These are phyloP conservation scores for Stichopus horrens DNA, from an alignment of 53 echinoderm and acorn worm species.

Conservation along the genomic window DNA sequence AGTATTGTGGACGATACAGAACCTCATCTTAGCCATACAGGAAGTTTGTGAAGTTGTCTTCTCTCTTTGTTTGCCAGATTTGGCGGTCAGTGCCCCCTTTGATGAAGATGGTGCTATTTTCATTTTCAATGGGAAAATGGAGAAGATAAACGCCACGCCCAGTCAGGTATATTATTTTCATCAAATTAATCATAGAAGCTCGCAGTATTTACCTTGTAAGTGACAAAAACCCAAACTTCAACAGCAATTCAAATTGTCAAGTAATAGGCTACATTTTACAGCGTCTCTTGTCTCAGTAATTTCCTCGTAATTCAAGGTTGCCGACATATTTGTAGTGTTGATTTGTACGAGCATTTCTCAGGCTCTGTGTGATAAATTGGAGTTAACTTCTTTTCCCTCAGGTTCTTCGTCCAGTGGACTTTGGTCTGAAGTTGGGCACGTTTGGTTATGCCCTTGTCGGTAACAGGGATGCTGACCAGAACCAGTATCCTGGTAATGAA, in stretches of 20 bases:
- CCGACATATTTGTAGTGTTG: background rate
- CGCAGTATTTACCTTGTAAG: too few species aligned
- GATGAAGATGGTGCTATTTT: conserved; percentile 21
- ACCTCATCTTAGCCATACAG: too few species aligned
- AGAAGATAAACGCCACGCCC: background rate
- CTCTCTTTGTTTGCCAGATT: background rate
- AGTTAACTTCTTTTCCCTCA: background rate
- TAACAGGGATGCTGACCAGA: conserved; percentile 30
- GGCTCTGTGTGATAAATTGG: background rate
- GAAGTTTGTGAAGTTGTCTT: too few species aligned
- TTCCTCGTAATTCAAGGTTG: too few species aligned
- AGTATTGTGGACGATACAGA: too few species aligned
- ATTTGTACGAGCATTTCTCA: background rate
- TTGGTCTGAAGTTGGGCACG: background rate
- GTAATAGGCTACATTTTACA: too few species aligned
- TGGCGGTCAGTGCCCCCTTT: conserved; percentile 19
- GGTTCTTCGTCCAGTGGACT: background rate
- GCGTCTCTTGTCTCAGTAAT: too few species aligned
- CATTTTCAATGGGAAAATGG: conserved; percentile 23
- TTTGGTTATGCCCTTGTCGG: conserved; percentile 25
- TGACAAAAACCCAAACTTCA: too few species aligned
- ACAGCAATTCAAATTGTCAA: too few species aligned
- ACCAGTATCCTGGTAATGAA: conserved; percentile 14
- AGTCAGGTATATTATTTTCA: conserved; percentile 9
- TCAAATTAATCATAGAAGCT: too few species aligned